Percentiles rank a stretch among this genome's conserved stretches.
Conservation (phyloP, 1,140 invertebrate genomes). For the Propsilocerus akamusi region DNA sequence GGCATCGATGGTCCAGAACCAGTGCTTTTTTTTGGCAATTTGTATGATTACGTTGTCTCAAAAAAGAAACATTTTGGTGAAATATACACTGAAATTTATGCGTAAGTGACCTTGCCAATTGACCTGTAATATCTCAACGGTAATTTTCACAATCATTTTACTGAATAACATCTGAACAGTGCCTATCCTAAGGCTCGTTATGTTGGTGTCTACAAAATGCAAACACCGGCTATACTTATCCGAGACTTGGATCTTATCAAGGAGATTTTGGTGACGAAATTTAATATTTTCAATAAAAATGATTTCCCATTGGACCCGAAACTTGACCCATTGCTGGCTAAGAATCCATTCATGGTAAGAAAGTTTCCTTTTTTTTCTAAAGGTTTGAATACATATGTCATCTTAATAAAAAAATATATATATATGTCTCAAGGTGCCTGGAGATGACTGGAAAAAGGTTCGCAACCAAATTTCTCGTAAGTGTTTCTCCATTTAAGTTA, state of each 20-base stretch:
- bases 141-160: no score
- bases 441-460: not conserved
- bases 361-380: no score
- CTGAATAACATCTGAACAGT: no score
- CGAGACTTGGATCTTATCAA: conserved; percentile 2
- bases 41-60: not conserved
- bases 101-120: not conserved
- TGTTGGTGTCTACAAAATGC: not conserved
- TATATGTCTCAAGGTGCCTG: not conserved
- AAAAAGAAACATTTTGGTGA: conserved; percentile 1
- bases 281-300: not conserved
- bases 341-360: not conserved
- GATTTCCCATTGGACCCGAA: not conserved
- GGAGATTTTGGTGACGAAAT: not conserved
- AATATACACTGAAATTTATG: not conserved
- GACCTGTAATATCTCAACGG: no score
- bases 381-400: no score
- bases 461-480: not conserved
- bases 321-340: not conserved
- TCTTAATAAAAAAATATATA: no score
- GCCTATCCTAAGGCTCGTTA: not conserved
- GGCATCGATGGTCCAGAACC: not conserved
- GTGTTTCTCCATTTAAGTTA: no score
- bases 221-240: not conserved
- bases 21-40: conserved; percentile 5